Evolutionary conservation across 2,797 vertebrate species (phyloP), one percentile per base, ranked within the genome.

Genomic region (Thunnus albacares): DNA sequence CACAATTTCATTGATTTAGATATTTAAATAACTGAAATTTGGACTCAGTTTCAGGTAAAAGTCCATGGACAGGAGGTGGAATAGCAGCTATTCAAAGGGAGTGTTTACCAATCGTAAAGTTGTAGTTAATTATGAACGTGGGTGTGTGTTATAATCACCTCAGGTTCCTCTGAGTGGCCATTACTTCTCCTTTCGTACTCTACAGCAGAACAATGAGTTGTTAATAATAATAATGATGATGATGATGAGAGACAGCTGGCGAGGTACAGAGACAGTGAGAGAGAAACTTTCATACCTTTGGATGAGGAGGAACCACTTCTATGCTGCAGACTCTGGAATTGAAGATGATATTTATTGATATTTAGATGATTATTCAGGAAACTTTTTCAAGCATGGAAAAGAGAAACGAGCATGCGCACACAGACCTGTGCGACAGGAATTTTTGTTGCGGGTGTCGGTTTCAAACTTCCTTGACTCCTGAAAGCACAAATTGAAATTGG

Each of bases 171-270:
- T n/a, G 64, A 62, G 55, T 81, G 77, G 67, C 81, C 88, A 49
- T 93, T 91, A 81, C 78, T 91, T 90, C 71, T 91, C 74, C 67
- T 83, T 71, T 89, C 76, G 6, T 13, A 60, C n/a, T 89, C 92
- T 93, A 63, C 51, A 89, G 56, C n/a, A 80, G 38, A 82, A 67
- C 1, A 35, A 66, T 30, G 52, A 62, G 66, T 75, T 68, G 5
- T 13, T 4, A 38, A 38, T 15, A 6, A 15, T 5, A 79, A 71
- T 64, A 52, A 57, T 28, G 12, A 59, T 20, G 75, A 49, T 26
- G 6, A 24, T 24, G 24, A 24, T 24, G 24, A 71, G 33, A 64
- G 11, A 52, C 2, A 26, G 38, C 18, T 2, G 47, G 5, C 73
- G 6, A 67, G n/a, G 7, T 10, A 52, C 20, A 77, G 15, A 82